phyloP scores from a whole-genome alignment of 1,140 invertebrate species.

The Augochlora pura region DNA sequence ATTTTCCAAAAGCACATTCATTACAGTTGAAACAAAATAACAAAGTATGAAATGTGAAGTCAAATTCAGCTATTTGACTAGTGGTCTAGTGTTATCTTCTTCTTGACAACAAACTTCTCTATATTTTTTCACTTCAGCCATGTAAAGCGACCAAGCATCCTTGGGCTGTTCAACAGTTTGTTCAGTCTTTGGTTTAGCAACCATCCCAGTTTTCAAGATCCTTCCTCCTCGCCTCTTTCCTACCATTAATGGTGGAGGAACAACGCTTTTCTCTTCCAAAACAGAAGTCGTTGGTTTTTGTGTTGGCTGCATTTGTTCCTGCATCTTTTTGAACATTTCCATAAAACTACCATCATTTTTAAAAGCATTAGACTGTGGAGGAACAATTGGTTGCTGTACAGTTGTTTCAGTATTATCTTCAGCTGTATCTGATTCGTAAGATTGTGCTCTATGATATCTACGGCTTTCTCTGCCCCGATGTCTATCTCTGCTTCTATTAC shows the following conservation, averaged over 20 bases:
- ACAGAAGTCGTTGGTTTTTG: slow-evolving; percentile 75
- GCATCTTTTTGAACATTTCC: slow-evolving; percentile 94
- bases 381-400: slow-evolving; percentile 53
- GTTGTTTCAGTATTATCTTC: slow-evolving; percentile 66
- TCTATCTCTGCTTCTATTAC: slow-evolving; percentile 70
- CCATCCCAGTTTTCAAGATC: slow-evolving; percentile 93
- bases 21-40: slow-evolving; percentile 41
- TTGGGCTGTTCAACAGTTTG: slow-evolving; percentile 85
- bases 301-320: slow-evolving; percentile 81
- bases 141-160: slow-evolving; percentile 95
- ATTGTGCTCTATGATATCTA: slow-evolving; percentile 67
- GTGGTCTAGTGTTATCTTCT: slow-evolving; percentile 93
- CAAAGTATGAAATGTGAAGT: slow-evolving; percentile 29
- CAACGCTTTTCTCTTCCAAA: slow-evolving; percentile 76
- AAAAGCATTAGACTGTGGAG: slow-evolving; percentile 83
- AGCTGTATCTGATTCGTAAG: slow-evolving; percentile 63
- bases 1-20: slow-evolving; percentile 34
- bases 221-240: slow-evolving; percentile 92
- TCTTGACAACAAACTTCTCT: slow-evolving; percentile 95
- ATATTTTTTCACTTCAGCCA: slow-evolving; percentile 96
- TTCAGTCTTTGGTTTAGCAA: slow-evolving; percentile 90
- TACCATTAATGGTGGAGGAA: slow-evolving; percentile 84
- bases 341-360: slow-evolving; percentile 94
- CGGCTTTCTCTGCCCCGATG: slow-evolving; percentile 68
- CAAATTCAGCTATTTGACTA: slow-evolving; percentile 88